phyloP scores from a whole-genome alignment of 2,797 vertebrate species.

The Kryptopterus vitreolus region DNA sequence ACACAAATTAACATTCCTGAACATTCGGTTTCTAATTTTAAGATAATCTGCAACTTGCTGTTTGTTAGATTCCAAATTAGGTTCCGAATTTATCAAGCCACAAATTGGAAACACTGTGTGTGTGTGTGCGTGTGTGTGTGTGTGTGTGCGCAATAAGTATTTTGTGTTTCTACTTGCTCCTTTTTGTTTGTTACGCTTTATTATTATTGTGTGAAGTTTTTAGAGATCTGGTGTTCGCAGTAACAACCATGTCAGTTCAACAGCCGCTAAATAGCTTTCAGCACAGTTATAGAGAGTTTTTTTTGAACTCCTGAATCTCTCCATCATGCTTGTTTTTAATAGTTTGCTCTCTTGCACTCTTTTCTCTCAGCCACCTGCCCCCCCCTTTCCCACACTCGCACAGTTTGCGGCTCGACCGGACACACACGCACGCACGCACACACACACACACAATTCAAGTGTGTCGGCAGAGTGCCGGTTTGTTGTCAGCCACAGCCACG shows the following conservation, averaged over 20 bases:
- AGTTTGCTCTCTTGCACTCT: no score
- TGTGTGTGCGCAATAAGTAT: not conserved
- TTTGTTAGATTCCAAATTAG: no score
- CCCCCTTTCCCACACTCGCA: no score
- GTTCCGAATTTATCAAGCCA: no score
- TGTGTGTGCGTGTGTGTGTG: no score
- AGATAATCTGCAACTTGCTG: no score
- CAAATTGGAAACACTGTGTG: no score
- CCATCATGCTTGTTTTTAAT: not conserved
- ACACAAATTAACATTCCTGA: no score
- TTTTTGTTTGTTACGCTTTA: not conserved
- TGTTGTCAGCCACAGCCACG: not conserved
- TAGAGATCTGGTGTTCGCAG: not conserved
- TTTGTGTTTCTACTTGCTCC: not conserved
- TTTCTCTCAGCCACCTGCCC: no score
- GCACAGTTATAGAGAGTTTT: not conserved
- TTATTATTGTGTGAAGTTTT: not conserved
- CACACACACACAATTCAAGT: not conserved
- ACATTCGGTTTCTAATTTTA: no score
- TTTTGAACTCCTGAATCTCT: not conserved
- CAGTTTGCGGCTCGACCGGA: not conserved
- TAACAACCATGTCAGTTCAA: not conserved
- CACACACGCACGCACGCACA: not conserved
- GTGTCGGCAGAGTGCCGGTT: slow-evolving; percentile 3
- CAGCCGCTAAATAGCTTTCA: not conserved